Evolutionary conservation across 2,113 vertebrate species (phyloP).

Genomic region (Xiphophorus couchianus): DNA sequence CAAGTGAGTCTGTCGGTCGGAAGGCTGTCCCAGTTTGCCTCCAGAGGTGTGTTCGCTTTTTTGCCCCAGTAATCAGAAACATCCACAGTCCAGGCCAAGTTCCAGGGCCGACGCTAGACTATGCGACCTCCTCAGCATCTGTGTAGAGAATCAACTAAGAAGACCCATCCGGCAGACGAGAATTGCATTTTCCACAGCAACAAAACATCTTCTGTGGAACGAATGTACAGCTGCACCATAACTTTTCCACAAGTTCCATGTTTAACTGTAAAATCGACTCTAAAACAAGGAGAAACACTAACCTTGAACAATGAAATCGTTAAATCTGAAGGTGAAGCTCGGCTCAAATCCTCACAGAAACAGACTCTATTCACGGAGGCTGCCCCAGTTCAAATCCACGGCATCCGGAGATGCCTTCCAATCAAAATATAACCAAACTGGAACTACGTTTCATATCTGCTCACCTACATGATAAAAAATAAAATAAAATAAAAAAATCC

Average conservation of each 20-base stretch:
- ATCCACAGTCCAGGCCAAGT: constrained; percentile 14
- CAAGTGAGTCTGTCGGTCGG: neutral
- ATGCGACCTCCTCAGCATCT: constrained; percentile 15
- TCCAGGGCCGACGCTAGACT: constrained; percentile 18
- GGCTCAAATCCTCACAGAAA: constrained; percentile 51
- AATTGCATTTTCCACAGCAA: constrained; percentile 1
- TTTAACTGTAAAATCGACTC: neutral
- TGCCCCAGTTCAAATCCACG: constrained; percentile 12
- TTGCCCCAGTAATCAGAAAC: constrained; percentile 37
- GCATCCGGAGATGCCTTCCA: neutral
- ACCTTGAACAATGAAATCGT: constrained; percentile 37
- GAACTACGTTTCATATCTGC: constrained; percentile 25
- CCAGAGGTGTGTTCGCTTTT: constrained; percentile 3
- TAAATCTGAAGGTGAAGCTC: constrained; percentile 32
- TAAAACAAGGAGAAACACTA: constrained; percentile 6
- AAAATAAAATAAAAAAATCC: neutral
- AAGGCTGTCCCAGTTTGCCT: constrained; percentile 16
- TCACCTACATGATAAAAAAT: neutral
- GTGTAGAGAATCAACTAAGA: constrained; percentile 22
- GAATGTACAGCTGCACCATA: neutral
- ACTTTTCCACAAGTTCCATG: neutral
- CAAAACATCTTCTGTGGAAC: neutral
- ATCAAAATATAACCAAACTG: neutral
- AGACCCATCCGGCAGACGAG: constrained; percentile 5
- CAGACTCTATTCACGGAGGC: constrained; percentile 9